Base-by-base conservation (phyloP, 2,888 invertebrate genomes). In the Hydroisotoma schaefferi region DNA sequence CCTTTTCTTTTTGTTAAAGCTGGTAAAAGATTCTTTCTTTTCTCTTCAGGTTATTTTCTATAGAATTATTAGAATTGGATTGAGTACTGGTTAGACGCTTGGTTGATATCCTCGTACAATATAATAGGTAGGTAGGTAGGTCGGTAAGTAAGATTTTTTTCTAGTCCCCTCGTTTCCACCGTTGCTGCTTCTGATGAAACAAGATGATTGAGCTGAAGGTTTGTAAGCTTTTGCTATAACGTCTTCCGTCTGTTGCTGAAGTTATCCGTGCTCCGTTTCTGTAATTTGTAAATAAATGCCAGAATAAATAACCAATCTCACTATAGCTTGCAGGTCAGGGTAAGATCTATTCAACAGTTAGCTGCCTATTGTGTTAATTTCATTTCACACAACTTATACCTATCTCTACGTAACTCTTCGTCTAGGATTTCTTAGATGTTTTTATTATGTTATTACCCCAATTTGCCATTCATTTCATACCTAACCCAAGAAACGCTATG, bases 211-310 rank as follows among this genome's bases (percentile, higher is more conserved):
- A 38, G 53, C n/a, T 53, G 10, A 20, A n/a, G 27, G 28, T n/a
- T 37, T 25, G 29, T 22, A 8, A 10, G 29, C n/a, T 5, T 28
- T 8, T 49, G 22, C n/a, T 52, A 27, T 22, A 40, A 15, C 53
- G 53, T 53, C 40, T 38, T 53, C 53, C 53, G 53, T 53, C 53
- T 40, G 53, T 53, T 53, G 40, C 43, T 15, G 8, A 8, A 10
- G 33, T 40, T 40, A 15, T 15, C n/a, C 40, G 38, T 27, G 5
- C 26, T 43, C 53, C 18, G 53, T 22, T 38, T 43, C 53, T 53
- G 29, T 53, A 53, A 53, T 53, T 52, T 53, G 40, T 52, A 52
- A 52, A 52, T 53, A 53, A 53, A 38, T 26, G 29, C n/a, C 26
- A 40, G 40, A 40, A 40, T 40, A 40, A 18, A 20, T 8, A 40